phyloP scores from a whole-genome alignment of 2,888 invertebrate species.

The Rhagophthalmus giganteus region DNA sequence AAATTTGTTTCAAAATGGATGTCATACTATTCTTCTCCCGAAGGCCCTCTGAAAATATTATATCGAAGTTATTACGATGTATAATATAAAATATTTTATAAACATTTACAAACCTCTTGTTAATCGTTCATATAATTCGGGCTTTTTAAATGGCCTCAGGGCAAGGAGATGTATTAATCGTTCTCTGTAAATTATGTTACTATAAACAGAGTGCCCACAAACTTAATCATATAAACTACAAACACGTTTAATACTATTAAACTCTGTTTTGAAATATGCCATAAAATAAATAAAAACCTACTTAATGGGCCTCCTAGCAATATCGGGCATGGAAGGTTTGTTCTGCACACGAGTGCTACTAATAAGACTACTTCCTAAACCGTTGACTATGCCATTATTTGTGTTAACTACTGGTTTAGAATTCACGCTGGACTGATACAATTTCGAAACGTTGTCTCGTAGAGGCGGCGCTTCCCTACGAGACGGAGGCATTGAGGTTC shows the following conservation, averaged over 20 bases:
- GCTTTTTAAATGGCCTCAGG: conserved; percentile 90
- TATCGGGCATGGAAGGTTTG: conserved; percentile 63
- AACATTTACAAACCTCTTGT: conserved; percentile 72
- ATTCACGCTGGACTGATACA: conserved; percentile 51
- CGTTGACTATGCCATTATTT: conserved; percentile 45
- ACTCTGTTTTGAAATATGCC: neutral
- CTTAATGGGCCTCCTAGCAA: conserved; percentile 66
- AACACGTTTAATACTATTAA: conserved; percentile 1
- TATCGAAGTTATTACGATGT: no score
- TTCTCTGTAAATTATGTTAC: conserved; percentile 69
- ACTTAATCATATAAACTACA: neutral
- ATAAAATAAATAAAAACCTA: conserved; percentile 21
- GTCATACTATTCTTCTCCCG: conserved; percentile 77
- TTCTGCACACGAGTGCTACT: conserved; percentile 56
- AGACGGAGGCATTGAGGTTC: conserved; percentile 33
- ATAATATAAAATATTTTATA: no score
- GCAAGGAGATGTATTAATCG: conserved; percentile 93
- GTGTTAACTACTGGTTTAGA: conserved; percentile 37
- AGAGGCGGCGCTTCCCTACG: conserved; percentile 49
- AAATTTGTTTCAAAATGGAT: conserved; percentile 78
- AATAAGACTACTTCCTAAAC: conserved; percentile 51
- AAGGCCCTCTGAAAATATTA: conserved; percentile 73
- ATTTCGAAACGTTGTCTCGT: conserved; percentile 47
- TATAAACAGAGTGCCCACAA: conserved; percentile 7
- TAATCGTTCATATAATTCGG: conserved; percentile 82